Percentiles rank a stretch among this genome's conserved stretches.
These are phyloP conservation scores for Orycteropus afer DNA, from an alignment of 2,113 vertebrate species.

Conservation along the genomic window DNA sequence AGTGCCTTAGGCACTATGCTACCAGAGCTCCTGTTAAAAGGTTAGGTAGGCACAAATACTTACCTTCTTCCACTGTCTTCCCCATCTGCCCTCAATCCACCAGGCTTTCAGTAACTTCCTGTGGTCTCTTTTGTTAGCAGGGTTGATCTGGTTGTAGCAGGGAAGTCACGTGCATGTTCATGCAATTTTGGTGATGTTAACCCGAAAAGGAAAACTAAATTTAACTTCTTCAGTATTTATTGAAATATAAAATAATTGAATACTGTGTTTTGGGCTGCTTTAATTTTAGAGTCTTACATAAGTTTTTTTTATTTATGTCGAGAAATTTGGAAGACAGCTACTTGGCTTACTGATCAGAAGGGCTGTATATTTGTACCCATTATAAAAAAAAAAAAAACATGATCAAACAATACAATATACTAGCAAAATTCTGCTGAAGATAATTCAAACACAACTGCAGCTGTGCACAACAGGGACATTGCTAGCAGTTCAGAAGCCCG, in stretches of 20 bases:
- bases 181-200: neutral
- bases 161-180: constrained; percentile 8
- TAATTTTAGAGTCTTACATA: neutral
- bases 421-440: neutral
- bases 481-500: neutral
- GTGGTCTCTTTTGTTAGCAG: neutral
- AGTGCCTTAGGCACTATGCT: too few species aligned
- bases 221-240: neutral
- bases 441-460: neutral
- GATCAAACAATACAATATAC: neutral
- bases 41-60: constrained; percentile 46
- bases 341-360: neutral
- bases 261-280: neutral
- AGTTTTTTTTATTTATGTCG: neutral
- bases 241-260: constrained; percentile 10
- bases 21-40: too few species aligned
- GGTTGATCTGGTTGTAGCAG: neutral
- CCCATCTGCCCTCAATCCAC: neutral
- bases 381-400: neutral
- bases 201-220: constrained; percentile 23
- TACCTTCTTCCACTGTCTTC: neutral
- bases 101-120: constrained; percentile 10
- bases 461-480: neutral
- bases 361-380: neutral
- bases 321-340: neutral